These are phyloP conservation scores for Papilio dardanus DNA, from an alignment of 1,140 invertebrate genomes.

Conservation along the genomic window DNA sequence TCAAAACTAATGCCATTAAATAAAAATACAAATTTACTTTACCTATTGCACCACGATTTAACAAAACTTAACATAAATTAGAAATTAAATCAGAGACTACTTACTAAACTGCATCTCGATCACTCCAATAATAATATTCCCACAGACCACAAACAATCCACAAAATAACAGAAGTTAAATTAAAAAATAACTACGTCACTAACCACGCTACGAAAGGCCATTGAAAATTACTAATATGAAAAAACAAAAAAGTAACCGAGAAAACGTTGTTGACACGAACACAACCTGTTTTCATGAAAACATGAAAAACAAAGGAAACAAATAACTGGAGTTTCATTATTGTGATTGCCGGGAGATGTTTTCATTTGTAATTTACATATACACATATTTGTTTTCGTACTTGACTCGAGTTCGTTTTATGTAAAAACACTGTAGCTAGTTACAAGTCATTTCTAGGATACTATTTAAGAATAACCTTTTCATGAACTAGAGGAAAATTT, in stretches of 20 bases:
- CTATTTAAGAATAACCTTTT: too few relatives aligned
- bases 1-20: background rate
- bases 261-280: background rate
- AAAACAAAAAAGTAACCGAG: background rate
- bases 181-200: background rate
- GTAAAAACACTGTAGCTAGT: too few relatives aligned
- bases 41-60: background rate
- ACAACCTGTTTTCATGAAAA: slow-evolving; percentile 16
- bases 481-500: too few relatives aligned
- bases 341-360: background rate
- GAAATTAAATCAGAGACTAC: too few relatives aligned
- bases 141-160: background rate
- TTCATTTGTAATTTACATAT: background rate
- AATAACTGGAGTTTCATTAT: slow-evolving; percentile 11
- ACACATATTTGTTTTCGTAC: slow-evolving; percentile 1
- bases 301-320: slow-evolving; percentile 14
- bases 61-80: too few relatives aligned
- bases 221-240: background rate
- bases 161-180: background rate
- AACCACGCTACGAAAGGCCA: too few relatives aligned
- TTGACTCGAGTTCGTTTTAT: background rate
- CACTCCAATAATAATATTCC: background rate
- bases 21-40: background rate
- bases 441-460: too few relatives aligned
- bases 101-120: background rate